Conservation (phyloP, 1,140 invertebrate genomes). For the Lanistes nyassanus region DNA sequence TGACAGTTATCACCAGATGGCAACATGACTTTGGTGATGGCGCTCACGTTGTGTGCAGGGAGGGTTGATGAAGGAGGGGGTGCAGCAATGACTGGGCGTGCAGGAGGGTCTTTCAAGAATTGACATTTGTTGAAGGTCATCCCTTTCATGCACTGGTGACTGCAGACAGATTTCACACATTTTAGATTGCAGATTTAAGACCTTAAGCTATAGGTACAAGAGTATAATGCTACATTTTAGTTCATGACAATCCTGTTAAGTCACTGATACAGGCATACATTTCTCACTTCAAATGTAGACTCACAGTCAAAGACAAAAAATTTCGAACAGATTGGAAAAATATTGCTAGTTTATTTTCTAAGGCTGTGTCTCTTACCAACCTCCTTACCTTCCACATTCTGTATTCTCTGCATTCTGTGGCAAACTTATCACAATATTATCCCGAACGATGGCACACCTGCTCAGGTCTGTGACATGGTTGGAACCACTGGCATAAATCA, state of each 20-base stretch:
- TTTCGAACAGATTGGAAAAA: too few species aligned
- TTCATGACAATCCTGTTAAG: too few species aligned
- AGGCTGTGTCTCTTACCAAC: not conserved
- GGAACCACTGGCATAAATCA: constrained; percentile 16
- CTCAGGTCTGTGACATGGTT: constrained; percentile 21
- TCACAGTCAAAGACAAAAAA: too few species aligned
- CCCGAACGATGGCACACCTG: constrained; percentile 11
- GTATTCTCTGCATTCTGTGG: not conserved
- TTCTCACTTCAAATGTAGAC: too few species aligned
- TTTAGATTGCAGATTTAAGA: too few species aligned
- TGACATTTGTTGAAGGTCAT: constrained; percentile 33
- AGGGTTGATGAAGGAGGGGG: constrained; percentile 37
- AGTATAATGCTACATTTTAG: too few species aligned
- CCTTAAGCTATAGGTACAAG: too few species aligned
- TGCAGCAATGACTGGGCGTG: constrained; percentile 42
- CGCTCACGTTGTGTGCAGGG: constrained; percentile 40
- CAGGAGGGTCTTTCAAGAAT: constrained; percentile 40
- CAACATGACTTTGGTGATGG: constrained; percentile 42
- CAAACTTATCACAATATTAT: constrained; percentile 5
- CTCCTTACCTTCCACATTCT: not conserved
- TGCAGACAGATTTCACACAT: not conserved
- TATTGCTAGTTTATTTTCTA: too few species aligned
- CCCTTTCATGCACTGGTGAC: constrained; percentile 12
- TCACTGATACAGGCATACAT: too few species aligned
- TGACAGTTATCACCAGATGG: constrained; percentile 42